These are phyloP conservation scores for Toxonevra muliebris DNA, from an alignment of 2,888 invertebrate species.

Conservation along the genomic window DNA sequence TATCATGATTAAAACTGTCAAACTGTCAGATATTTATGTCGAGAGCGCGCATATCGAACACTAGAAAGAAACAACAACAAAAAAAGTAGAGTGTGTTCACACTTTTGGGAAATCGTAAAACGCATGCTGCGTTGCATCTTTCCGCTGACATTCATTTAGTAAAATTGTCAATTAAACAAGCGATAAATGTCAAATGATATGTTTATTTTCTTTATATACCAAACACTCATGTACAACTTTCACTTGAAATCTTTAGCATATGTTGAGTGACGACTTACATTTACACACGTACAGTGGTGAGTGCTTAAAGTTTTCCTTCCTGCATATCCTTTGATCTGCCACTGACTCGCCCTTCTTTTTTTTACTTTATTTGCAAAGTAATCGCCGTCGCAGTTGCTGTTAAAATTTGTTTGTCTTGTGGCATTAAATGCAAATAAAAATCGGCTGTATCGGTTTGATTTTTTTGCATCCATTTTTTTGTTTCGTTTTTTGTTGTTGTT, in stretches of 20 bases:
- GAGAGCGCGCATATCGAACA: neutral
- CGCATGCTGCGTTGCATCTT: too few relatives aligned
- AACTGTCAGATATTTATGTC: conserved; percentile 9
- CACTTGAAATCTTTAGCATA: too few relatives aligned
- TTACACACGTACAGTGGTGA: too few relatives aligned
- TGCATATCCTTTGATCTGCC: too few relatives aligned
- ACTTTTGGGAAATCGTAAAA: neutral
- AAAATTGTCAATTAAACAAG: conserved; percentile 4
- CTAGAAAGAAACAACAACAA: conserved; percentile 5
- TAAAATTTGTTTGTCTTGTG: neutral
- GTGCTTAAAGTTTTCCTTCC: too few relatives aligned
- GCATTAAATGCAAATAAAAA: conserved; percentile 26
- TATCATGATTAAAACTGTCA: neutral
- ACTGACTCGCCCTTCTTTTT: too few relatives aligned
- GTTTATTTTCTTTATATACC: too few relatives aligned
- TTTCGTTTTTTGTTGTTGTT: conserved; percentile 18
- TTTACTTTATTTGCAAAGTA: too few relatives aligned
- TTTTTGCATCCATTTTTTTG: neutral
- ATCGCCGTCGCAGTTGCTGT: neutral
- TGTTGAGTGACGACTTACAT: too few relatives aligned
- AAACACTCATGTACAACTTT: too few relatives aligned
- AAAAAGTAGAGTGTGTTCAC: neutral
- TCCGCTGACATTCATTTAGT: too few relatives aligned
- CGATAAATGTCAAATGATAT: conserved; percentile 8
- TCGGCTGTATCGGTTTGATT: neutral